phyloP scores from a whole-genome alignment of 2,888 invertebrate species.

The Cerceris ruficornis region DNA sequence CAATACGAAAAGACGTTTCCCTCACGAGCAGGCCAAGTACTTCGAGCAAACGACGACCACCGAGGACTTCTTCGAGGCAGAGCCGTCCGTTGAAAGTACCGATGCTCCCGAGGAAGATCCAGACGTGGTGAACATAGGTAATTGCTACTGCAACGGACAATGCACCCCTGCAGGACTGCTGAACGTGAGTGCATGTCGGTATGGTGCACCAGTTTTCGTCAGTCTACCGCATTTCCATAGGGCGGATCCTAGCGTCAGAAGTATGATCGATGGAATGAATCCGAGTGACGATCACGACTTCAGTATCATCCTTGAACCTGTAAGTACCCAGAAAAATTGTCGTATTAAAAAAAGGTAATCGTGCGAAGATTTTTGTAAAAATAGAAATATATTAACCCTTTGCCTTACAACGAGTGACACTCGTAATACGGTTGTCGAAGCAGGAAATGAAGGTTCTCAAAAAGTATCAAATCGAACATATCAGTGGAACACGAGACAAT shows the following conservation, averaged over 20 bases:
- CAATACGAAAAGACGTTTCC: conserved; percentile 73
- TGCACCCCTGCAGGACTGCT: conserved; percentile 89
- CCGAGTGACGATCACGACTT: conserved; percentile 90
- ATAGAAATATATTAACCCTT: too few relatives aligned
- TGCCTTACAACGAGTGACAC: too few relatives aligned
- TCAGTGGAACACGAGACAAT: too few relatives aligned
- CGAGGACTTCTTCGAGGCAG: conserved; percentile 75
- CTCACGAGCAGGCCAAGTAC: conserved; percentile 77
- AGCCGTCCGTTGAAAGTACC: conserved; percentile 58
- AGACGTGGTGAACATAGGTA: conserved; percentile 75
- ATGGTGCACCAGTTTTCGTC: conserved; percentile 91
- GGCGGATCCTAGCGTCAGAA: conserved; percentile 87
- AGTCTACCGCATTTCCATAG: conserved; percentile 93
- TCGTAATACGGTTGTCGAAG: too few relatives aligned
- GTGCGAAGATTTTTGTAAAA: too few relatives aligned
- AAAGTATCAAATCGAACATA: too few relatives aligned
- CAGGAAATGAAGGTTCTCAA: too few relatives aligned
- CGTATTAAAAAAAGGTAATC: too few relatives aligned
- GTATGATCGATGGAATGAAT: conserved; percentile 86
- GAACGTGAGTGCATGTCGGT: conserved; percentile 91
- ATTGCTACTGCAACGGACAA: conserved; percentile 89
- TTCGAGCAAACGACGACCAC: conserved; percentile 75
- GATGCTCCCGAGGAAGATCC: conserved; percentile 62
- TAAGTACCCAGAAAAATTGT: conserved; percentile 75
- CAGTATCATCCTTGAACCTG: conserved; percentile 90